Evolutionary conservation across 2,888 invertebrate genomes (phyloP).

Genomic region (Oscheius sp.): DNA sequence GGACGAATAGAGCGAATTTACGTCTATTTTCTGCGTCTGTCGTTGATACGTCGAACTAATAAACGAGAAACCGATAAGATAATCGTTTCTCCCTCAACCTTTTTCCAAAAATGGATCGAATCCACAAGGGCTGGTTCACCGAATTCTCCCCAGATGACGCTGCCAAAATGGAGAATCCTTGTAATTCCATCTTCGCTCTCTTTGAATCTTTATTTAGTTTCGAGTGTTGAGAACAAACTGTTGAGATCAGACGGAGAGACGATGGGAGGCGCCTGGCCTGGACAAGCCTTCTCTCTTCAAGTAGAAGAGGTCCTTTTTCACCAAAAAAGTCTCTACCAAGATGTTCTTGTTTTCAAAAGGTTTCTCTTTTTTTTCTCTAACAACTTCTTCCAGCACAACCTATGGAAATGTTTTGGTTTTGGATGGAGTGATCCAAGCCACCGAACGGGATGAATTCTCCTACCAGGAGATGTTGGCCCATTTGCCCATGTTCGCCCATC

Average conservation of each 20-base stretch:
- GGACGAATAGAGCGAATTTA: too few relatives aligned
- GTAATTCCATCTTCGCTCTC: conserved; percentile 15
- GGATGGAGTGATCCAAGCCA: conserved; percentile 96
- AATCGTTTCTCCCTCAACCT: neutral
- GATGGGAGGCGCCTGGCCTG: conserved; percentile 80
- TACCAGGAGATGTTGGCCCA: conserved; percentile 99
- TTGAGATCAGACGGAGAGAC: conserved; percentile 64
- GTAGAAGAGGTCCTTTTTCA: conserved; percentile 81
- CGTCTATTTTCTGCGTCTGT: neutral
- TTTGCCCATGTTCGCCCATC: conserved; percentile 88
- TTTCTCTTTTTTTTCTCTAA: conserved; percentile 64
- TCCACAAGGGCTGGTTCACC: conserved; percentile 88
- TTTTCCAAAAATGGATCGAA: conserved; percentile 76
- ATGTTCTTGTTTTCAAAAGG: conserved; percentile 85
- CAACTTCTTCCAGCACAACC: conserved; percentile 75
- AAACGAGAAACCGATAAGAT: conserved; percentile 21
- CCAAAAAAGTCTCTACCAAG: conserved; percentile 84
- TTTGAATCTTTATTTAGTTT: neutral
- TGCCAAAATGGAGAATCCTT: conserved; percentile 52
- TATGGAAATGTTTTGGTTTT: conserved; percentile 88
- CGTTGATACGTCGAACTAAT: conserved; percentile 8
- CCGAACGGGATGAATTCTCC: conserved; percentile 92
- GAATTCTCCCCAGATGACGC: conserved; percentile 80
- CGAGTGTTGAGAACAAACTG: conserved; percentile 43
- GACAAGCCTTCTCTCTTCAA: conserved; percentile 86